Evolutionary conservation across 2,888 invertebrate species (phyloP).

Genomic region (Lasioglossum zephyrum): DNA sequence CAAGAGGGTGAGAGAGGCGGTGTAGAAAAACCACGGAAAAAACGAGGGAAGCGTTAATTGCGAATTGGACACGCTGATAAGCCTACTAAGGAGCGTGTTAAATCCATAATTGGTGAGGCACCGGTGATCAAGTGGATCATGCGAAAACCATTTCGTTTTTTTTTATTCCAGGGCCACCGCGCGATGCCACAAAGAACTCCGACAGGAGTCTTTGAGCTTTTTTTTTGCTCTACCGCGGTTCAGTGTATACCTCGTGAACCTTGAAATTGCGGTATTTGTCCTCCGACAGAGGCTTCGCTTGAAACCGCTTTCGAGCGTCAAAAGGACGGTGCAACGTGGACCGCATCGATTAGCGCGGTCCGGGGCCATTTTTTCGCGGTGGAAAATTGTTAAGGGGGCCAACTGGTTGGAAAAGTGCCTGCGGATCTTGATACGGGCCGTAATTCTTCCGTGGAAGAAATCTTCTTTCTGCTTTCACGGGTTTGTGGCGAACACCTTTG

Average conservation of each 20-base stretch:
- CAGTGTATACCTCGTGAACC: background rate
- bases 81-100: slow-evolving; percentile 11
- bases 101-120: slow-evolving; percentile 19
- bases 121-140: background rate
- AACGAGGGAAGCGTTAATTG: background rate
- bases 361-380: background rate
- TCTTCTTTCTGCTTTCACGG: background rate
- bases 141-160: background rate
- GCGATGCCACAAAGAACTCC: background rate
- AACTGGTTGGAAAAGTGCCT: background rate
- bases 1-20: background rate
- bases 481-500: no score
- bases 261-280: slow-evolving; percentile 4
- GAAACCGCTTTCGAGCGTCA: background rate
- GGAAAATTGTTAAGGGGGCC: background rate
- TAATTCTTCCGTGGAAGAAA: background rate
- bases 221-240: background rate
- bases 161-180: background rate
- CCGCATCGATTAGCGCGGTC: background rate
- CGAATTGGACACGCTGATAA: slow-evolving; percentile 6
- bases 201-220: background rate
- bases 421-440: background rate
- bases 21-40: background rate
- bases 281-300: background rate
- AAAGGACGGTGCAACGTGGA: background rate